A percentile compares a stretch with the other conserved stretches of the same genome.
Conservation (phyloP, 2,888 invertebrate species). For the Scelioninae gen. 1 region DNA sequence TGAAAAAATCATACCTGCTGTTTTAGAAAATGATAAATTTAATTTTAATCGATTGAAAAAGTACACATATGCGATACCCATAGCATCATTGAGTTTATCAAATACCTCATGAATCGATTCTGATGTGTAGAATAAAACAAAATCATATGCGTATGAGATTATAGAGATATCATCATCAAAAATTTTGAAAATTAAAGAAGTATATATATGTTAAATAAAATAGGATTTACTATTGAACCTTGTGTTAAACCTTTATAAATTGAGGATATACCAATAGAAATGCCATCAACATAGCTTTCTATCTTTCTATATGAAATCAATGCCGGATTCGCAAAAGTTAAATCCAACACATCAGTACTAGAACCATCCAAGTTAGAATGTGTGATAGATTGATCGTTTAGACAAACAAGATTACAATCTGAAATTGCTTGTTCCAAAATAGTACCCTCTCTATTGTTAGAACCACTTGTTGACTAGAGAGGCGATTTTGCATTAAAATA, state of each 20-base stretch:
- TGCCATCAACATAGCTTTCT: background rate
- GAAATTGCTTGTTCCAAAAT: background rate
- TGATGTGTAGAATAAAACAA: background rate
- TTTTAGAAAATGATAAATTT: background rate
- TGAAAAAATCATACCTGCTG: background rate
- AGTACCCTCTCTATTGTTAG: background rate
- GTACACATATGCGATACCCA: no score
- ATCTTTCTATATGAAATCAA: background rate
- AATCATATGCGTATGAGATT: background rate
- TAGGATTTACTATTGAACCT: background rate
- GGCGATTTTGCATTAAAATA: background rate
- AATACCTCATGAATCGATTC: background rate
- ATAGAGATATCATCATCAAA: background rate
- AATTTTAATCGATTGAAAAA: background rate
- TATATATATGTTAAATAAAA: no score
- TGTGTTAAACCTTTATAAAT: background rate
- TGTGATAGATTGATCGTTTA: constrained; percentile 3
- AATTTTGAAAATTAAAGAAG: background rate
- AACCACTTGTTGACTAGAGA: background rate
- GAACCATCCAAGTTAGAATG: constrained; percentile 16
- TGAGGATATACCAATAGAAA: background rate
- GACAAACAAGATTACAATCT: background rate
- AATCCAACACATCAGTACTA: background rate
- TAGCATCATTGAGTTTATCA: background rate
- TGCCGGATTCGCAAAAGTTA: background rate